Evolutionary conservation across 2,797 vertebrate species (phyloP), one percentile per base, ranked within the genome.

Genomic region (Pantherophis alleghaniensis): DNA sequence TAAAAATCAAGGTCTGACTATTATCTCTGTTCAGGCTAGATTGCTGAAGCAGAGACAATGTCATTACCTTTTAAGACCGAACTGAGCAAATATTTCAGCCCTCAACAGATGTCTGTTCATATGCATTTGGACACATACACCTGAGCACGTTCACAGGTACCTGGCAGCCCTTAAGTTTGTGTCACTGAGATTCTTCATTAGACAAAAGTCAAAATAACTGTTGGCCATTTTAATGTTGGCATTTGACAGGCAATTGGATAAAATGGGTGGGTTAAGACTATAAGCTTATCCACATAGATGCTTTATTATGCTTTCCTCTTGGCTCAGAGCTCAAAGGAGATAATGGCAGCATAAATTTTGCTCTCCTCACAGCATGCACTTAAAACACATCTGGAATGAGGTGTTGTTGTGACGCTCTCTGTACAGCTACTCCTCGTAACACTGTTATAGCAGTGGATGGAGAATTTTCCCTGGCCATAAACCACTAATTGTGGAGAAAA

Each of bases 1-100:
- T 95, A 94, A 93, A 95, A 95, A 92, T 32, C 92, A 63, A 61
- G 10, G 28, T 22, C 83, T 74, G 55, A 56, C 12, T 87, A 32
- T 2, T 20, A 94, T 53, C 20, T 63, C 53, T 66, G 56, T 13
- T 90, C 26, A 53, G 61, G 47, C 47, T 51, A 66, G 61, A 89
- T 26, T 63, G 32, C 16, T 88, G 74, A 83, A 83, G 74, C 74
- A 83, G 74, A 47, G 37, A 83, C 37, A 83, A 83, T 83, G 87
- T 12, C 4, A 59, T 59, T 32, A 88, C 55, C 9, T 89, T 95
- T 92, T 51, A 60, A 13, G 92, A 51, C 90, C 83, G 74, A 87
- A 24, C 28, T n/a, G 24, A 32, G n/a, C 59, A 89, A 89, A 89
- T 61, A 60, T 47, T 24, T 12, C 88, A 61, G 57, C 42, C 57